These are phyloP conservation scores for Zaprionus davidi DNA, from an alignment of 1,140 invertebrate genomes.

Conservation along the genomic window DNA sequence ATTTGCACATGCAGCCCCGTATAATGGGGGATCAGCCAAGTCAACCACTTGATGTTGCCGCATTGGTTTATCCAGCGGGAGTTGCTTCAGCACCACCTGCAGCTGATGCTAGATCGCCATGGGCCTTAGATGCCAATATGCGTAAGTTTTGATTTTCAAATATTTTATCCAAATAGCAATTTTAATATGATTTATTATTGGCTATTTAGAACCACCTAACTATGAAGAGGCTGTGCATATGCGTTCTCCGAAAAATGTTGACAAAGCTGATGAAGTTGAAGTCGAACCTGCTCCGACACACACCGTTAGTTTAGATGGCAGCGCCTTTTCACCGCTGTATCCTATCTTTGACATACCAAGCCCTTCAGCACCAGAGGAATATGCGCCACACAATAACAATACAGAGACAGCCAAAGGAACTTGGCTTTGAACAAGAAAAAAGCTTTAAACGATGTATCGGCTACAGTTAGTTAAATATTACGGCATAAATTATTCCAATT, in stretches of 20 bases:
- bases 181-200: not conserved
- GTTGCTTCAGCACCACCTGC: constrained; percentile 33
- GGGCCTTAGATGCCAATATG: constrained; percentile 48
- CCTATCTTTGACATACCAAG: constrained; percentile 75
- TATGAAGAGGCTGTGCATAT: constrained; percentile 74
- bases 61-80: not conserved
- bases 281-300: constrained; percentile 28
- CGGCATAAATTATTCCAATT: not conserved
- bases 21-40: constrained; percentile 15
- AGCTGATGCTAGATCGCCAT: constrained; percentile 22
- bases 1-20: constrained; percentile 51
- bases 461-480: not conserved
- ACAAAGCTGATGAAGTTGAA: constrained; percentile 19
- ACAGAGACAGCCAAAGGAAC: constrained; percentile 55
- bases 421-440: constrained; percentile 48
- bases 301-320: constrained; percentile 58
- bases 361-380: constrained; percentile 45
- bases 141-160: constrained; percentile 32
- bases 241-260: constrained; percentile 9
- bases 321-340: constrained; percentile 63
- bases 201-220: constrained; percentile 60
- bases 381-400: constrained; percentile 30
- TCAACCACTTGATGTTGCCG: constrained; percentile 37
- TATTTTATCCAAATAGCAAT: not conserved
- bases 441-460: not conserved